Percentiles rank a stretch among this genome's conserved stretches.
Evolutionary conservation across 2,113 vertebrate genomes (phyloP).

Genomic region (Tychaedon coryphoeus): DNA sequence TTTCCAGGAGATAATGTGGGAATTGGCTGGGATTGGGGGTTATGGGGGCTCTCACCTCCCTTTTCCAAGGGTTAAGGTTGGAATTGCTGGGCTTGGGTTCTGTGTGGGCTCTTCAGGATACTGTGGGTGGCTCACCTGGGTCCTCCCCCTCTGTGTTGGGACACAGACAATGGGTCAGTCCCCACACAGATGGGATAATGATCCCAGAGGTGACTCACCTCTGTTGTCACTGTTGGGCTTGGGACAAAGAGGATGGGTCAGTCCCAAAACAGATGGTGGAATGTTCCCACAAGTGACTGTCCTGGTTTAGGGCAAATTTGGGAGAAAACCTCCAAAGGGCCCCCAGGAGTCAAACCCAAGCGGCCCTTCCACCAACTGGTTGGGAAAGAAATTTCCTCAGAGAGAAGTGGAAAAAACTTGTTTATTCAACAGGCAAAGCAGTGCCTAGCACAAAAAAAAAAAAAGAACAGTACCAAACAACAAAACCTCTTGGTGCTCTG

Average conservation of each 20-base stretch:
- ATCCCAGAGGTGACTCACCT: not conserved
- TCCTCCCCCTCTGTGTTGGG: not conserved
- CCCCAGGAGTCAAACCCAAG: too few relatives aligned
- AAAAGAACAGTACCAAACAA: too few relatives aligned
- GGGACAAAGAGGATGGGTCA: not conserved
- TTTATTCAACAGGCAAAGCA: too few relatives aligned
- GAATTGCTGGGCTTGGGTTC: too few relatives aligned
- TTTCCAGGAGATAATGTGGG: not conserved
- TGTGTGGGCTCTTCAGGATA: not conserved
- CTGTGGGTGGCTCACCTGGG: not conserved
- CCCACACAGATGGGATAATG: not conserved
- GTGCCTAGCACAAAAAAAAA: too few relatives aligned
- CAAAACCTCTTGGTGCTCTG: too few relatives aligned
- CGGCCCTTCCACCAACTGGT: too few relatives aligned
- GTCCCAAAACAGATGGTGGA: not conserved
- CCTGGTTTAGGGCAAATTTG: too few relatives aligned
- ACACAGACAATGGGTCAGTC: not conserved
- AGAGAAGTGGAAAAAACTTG: too few relatives aligned
- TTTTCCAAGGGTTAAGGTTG: not conserved
- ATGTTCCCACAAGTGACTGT: not conserved
- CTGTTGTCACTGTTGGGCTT: too few relatives aligned
- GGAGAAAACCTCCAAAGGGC: too few relatives aligned
- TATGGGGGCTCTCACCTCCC: not conserved
- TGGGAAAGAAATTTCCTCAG: too few relatives aligned
- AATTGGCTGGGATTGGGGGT: accelerated